These are phyloP conservation scores for Synergus laeviventris DNA, from an alignment of 2,888 invertebrate genomes.

Conservation along the genomic window DNA sequence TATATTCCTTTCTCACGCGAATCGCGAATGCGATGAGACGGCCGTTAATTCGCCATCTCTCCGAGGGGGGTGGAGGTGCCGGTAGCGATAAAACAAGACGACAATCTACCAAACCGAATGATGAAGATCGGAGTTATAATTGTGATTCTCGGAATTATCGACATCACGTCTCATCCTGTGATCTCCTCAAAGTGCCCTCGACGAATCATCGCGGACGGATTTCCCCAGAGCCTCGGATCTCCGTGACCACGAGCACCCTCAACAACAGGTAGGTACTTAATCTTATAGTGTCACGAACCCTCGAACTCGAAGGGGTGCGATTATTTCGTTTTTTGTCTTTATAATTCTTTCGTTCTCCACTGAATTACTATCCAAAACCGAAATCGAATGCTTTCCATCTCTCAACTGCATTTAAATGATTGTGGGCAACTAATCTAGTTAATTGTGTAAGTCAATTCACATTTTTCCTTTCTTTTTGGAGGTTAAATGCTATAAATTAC, in stretches of 20 bases:
- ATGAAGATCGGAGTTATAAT: conserved; percentile 60
- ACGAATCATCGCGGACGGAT: conserved; percentile 62
- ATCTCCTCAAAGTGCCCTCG: conserved; percentile 70
- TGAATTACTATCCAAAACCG: neutral
- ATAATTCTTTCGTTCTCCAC: conserved; percentile 4
- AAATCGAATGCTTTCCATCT: neutral
- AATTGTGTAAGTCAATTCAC: no score
- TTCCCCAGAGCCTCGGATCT: conserved; percentile 62
- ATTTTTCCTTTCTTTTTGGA: no score
- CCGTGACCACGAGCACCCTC: conserved; percentile 54
- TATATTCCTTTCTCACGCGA: neutral
- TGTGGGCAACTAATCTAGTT: no score
- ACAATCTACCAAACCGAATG: conserved; percentile 60
- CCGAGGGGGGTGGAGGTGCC: conserved; percentile 70
- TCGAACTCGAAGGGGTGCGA: conserved; percentile 41
- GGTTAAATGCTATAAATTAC: no score
- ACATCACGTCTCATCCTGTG: conserved; percentile 71
- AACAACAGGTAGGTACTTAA: conserved; percentile 68
- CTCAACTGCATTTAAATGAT: neutral
- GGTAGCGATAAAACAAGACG: conserved; percentile 57
- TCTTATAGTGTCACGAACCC: conserved; percentile 30
- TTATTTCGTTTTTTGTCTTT: conserved; percentile 1
- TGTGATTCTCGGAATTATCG: conserved; percentile 70
- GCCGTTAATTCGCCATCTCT: conserved; percentile 72
- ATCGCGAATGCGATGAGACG: conserved; percentile 66